Conservation (phyloP, 2,888 invertebrate species). For the Platynereis dumerilii region DNA sequence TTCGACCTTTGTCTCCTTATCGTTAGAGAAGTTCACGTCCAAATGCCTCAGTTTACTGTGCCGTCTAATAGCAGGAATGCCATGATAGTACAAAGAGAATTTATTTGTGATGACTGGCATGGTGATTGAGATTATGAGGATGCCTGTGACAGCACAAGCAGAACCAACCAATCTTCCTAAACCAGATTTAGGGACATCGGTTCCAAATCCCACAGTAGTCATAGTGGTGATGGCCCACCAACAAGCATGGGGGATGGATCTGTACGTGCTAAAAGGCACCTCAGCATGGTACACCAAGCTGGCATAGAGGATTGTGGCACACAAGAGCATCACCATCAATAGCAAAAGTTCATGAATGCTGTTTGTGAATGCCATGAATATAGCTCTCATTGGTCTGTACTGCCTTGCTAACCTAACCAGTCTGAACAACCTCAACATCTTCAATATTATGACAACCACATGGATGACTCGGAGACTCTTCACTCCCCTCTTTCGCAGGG, state of each 20-base stretch:
- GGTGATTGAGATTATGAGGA: not conserved
- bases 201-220: not conserved
- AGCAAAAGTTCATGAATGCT: not conserved
- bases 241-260: slow-evolving; percentile 2
- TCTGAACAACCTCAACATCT: not conserved
- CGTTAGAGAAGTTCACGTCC: no score
- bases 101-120: slow-evolving; percentile 6
- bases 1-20: no score
- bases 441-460: not conserved
- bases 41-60: no score
- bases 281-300: not conserved
- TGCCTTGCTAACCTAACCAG: slow-evolving; percentile 3
- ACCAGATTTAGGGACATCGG: not conserved
- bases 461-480: not conserved
- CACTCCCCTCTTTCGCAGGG: not conserved
- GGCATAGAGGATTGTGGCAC: not conserved
- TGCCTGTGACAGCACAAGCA: not conserved
- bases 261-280: not conserved
- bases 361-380: not conserved
- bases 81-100: not conserved
- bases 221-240: slow-evolving; percentile 10
- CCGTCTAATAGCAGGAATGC: not conserved
- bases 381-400: not conserved
- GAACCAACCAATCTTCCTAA: not conserved
- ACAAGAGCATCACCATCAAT: not conserved